Evolutionary conservation across 2,797 vertebrate species (phyloP).

Genomic region (Lepilemur septentrionalis): DNA sequence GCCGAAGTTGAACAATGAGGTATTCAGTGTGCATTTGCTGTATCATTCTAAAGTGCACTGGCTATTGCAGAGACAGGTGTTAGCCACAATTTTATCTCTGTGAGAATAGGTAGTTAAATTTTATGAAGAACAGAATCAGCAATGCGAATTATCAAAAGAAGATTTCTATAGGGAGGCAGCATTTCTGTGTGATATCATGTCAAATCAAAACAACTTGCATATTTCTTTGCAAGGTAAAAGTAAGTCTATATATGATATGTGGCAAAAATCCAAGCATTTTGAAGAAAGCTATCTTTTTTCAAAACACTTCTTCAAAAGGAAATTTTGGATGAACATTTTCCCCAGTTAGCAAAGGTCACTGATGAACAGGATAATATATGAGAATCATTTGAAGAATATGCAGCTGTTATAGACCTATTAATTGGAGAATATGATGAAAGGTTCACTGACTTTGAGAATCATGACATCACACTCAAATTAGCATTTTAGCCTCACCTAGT

Average conservation of each 20-base stretch:
- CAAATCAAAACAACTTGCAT: neutral
- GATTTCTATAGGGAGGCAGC: neutral
- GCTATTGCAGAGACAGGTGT: neutral
- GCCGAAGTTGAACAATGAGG: neutral
- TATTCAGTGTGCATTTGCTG: neutral
- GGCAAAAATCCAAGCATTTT: neutral
- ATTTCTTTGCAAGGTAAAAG: neutral
- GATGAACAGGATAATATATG: neutral
- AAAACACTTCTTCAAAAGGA: neutral
- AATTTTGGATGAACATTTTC: neutral
- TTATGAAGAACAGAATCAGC: neutral
- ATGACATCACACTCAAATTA: neutral
- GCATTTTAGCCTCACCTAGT: neutral
- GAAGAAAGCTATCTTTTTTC: neutral
- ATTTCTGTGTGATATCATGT: neutral
- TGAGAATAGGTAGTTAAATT: neutral
- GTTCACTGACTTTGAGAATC: neutral
- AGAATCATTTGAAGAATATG: neutral
- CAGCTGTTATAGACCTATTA: neutral
- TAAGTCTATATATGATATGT: neutral
- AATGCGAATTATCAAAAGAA: neutral
- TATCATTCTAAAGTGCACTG: neutral
- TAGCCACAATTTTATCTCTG: neutral
- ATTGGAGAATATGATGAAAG: neutral
- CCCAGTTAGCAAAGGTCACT: neutral